Percentiles rank a stretch among this genome's conserved stretches.
Evolutionary conservation across 2,888 invertebrate species (phyloP).

Genomic region (Leptopilina myrica): DNA sequence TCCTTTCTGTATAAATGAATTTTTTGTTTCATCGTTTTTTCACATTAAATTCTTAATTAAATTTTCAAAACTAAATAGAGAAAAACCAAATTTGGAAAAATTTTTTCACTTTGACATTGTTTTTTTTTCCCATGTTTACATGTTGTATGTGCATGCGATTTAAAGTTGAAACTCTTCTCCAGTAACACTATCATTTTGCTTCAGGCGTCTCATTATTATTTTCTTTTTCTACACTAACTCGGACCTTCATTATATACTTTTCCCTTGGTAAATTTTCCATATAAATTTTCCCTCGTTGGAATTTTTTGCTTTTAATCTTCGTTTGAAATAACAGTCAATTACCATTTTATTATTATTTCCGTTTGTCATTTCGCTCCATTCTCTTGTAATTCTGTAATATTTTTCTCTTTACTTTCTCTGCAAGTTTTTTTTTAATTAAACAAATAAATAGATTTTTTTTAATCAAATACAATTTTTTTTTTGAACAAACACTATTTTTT

Average conservation of each 20-base stretch:
- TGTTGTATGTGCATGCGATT: background rate
- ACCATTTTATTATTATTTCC: background rate
- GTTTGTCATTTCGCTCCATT: background rate
- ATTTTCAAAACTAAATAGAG: too few relatives aligned
- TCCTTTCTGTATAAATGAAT: too few relatives aligned
- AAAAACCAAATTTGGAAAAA: background rate
- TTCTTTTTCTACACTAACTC: background rate
- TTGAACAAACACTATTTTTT: too few relatives aligned
- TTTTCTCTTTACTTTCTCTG: too few relatives aligned
- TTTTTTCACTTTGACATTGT: background rate
- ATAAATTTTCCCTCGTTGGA: background rate
- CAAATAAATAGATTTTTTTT: too few relatives aligned
- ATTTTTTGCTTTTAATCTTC: slow-evolving; percentile 1
- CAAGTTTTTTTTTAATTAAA: too few relatives aligned
- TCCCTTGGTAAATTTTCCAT: background rate
- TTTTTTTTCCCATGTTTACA: background rate
- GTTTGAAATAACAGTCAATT: background rate
- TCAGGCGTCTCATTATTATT: background rate
- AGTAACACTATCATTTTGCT: slow-evolving; percentile 15
- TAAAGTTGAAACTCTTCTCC: background rate
- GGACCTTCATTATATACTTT: background rate
- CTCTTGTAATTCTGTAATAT: too few relatives aligned
- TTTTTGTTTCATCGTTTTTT: too few relatives aligned
- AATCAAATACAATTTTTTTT: too few relatives aligned
- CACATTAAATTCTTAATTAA: too few relatives aligned